Evolutionary conservation across 2,888 invertebrate genomes (phyloP).

Genomic region (Gasteruption jaculator): DNA sequence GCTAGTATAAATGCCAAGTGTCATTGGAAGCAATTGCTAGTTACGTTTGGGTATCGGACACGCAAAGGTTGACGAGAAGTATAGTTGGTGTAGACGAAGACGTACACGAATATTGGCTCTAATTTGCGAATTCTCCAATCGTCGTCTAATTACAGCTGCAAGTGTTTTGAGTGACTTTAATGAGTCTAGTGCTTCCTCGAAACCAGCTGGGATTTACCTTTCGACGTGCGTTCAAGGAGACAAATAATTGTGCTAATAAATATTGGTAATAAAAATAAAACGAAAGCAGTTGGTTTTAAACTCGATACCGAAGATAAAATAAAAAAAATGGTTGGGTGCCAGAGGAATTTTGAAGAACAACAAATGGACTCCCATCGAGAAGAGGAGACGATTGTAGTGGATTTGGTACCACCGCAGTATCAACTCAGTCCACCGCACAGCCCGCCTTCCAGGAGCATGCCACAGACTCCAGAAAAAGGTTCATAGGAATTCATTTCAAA

Average conservation of each 20-base stretch:
- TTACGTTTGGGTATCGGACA: too few species aligned
- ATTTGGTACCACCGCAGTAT: slow-evolving; percentile 56
- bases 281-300: not conserved
- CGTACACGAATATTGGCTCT: too few species aligned
- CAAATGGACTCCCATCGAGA: slow-evolving; percentile 37
- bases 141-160: too few species aligned
- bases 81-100: too few species aligned
- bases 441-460: slow-evolving; percentile 27
- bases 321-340: slow-evolving; percentile 35
- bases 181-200: too few species aligned
- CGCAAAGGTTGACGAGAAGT: too few species aligned
- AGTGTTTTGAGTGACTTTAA: too few species aligned
- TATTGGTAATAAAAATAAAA: not conserved
- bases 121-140: too few species aligned
- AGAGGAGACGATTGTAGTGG: slow-evolving; percentile 56
- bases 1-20: too few species aligned
- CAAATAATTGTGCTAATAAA: not conserved
- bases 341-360: slow-evolving; percentile 38
- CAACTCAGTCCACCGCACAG: slow-evolving; percentile 39
- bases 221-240: slow-evolving; percentile 9
- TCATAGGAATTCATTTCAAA: not conserved
- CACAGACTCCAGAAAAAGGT: slow-evolving; percentile 37
- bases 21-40: too few species aligned
- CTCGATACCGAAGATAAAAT: not conserved
- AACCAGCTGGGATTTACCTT: not conserved